phyloP scores from a whole-genome alignment of 2,797 vertebrate genomes.

The Valencia hispanica region DNA sequence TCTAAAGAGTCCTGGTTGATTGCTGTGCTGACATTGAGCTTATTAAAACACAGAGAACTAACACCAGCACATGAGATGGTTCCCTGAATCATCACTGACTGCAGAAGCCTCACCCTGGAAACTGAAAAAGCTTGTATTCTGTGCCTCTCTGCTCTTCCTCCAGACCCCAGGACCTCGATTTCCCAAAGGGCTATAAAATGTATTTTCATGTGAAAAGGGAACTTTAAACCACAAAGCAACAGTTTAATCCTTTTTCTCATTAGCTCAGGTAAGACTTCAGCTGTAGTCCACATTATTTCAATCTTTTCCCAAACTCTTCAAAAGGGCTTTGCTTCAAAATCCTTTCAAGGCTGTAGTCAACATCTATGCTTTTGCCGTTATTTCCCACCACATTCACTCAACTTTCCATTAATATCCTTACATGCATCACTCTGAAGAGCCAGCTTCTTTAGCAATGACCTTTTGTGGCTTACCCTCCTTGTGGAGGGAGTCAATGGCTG shows the following conservation, averaged over 20 bases:
- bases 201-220: neutral
- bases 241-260: neutral
- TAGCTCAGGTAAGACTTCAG: neutral
- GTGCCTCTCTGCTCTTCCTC: neutral
- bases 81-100: neutral
- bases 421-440: neutral
- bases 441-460: neutral
- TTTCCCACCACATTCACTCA: neutral
- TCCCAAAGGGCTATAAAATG: neutral
- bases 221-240: neutral
- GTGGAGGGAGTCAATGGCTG: neutral
- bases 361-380: neutral
- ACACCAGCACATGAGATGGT: neutral
- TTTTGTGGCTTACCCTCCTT: neutral
- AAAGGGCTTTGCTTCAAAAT: neutral
- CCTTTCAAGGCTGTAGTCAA: neutral
- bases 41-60: neutral
- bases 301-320: neutral
- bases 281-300: neutral
- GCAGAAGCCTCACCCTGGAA: neutral
- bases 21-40: neutral
- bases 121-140: neutral
- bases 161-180: neutral
- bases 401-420: neutral
- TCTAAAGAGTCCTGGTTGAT: neutral